Evolutionary conservation across 2,888 invertebrate species (phyloP).

Genomic region (Dusona sp.): DNA sequence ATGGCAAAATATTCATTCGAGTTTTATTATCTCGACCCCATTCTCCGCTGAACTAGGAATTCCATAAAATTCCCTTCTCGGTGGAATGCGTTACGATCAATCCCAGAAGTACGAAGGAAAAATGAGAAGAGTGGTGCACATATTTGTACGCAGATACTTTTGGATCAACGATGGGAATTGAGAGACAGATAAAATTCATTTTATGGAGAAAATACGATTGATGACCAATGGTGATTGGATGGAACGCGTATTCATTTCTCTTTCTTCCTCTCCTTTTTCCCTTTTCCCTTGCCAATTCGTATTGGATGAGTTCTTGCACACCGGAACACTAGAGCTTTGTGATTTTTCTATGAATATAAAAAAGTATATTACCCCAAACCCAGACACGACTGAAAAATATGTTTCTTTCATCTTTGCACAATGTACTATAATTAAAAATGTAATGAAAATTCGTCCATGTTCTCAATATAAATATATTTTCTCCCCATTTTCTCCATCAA

Average conservation of each 20-base stretch:
- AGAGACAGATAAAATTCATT: constrained; percentile 28
- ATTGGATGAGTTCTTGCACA: not conserved
- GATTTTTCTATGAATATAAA: not conserved
- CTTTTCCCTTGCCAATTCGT: constrained; percentile 12
- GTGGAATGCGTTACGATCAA: constrained; percentile 7
- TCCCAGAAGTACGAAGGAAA: not conserved
- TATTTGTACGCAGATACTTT: constrained; percentile 14
- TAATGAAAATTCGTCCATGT: not conserved
- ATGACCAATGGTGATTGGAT: constrained; percentile 42
- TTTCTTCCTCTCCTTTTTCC: constrained; percentile 4
- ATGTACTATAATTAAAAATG: not conserved
- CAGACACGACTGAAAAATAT: not conserved
- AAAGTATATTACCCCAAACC: not conserved
- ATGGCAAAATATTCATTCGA: not conserved
- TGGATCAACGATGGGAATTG: constrained; percentile 31
- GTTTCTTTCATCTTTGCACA: not conserved
- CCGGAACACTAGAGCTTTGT: not conserved
- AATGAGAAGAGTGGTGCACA: not conserved
- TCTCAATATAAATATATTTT: not conserved
- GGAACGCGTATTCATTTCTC: constrained; percentile 1
- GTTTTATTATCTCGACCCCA: not conserved
- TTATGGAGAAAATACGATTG: constrained; percentile 41
- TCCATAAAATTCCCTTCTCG: constrained; percentile 9
- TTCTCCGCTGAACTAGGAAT: not conserved
- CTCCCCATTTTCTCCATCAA: not conserved